Conservation (phyloP, 2,888 invertebrate genomes). For the Drosophila fulvimacula region DNA sequence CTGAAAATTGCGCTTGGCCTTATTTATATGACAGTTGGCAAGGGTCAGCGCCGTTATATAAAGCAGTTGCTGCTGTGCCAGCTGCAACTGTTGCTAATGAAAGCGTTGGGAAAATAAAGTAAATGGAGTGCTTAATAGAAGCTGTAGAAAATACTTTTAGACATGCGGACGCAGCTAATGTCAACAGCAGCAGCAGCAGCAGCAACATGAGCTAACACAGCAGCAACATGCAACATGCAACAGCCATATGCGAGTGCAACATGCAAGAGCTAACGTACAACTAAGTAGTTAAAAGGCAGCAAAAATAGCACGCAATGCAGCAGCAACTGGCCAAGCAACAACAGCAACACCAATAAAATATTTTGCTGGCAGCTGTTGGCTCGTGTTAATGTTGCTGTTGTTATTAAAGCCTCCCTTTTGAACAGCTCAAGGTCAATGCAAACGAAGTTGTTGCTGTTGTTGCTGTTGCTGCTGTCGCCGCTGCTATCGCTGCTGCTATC, state of each 20-base stretch:
- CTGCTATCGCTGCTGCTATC: slow-evolving; percentile 8
- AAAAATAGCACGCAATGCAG: slow-evolving; percentile 16
- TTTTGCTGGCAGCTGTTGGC: slow-evolving; percentile 35
- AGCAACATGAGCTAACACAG: slow-evolving; percentile 17
- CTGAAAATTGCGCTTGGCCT: slow-evolving; percentile 30
- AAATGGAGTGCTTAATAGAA: slow-evolving; percentile 54
- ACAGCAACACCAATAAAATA: slow-evolving; percentile 6
- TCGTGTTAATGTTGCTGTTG: slow-evolving; percentile 30
- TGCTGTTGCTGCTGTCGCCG: slow-evolving; percentile 14
- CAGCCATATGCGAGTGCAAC: slow-evolving; percentile 20
- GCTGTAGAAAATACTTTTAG: slow-evolving; percentile 24
- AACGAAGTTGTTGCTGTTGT: not conserved
- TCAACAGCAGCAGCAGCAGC: slow-evolving; percentile 51
- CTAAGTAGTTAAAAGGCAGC: slow-evolving; percentile 7
- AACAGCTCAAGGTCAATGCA: slow-evolving; percentile 21
- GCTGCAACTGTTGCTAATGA: slow-evolving; percentile 54
- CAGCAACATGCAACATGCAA: slow-evolving; percentile 18
- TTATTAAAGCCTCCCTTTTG: slow-evolving; percentile 5
- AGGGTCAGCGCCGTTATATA: slow-evolving; percentile 28
- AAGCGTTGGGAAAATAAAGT: slow-evolving; percentile 35
- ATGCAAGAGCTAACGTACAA: slow-evolving; percentile 23
- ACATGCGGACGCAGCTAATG: slow-evolving; percentile 49
- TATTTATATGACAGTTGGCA: slow-evolving; percentile 13
- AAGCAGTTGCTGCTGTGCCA: slow-evolving; percentile 11
- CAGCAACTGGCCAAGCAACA: slow-evolving; percentile 12